These are phyloP conservation scores for Tricholauxania praeusta DNA, from an alignment of 2,888 invertebrate species.

Conservation along the genomic window DNA sequence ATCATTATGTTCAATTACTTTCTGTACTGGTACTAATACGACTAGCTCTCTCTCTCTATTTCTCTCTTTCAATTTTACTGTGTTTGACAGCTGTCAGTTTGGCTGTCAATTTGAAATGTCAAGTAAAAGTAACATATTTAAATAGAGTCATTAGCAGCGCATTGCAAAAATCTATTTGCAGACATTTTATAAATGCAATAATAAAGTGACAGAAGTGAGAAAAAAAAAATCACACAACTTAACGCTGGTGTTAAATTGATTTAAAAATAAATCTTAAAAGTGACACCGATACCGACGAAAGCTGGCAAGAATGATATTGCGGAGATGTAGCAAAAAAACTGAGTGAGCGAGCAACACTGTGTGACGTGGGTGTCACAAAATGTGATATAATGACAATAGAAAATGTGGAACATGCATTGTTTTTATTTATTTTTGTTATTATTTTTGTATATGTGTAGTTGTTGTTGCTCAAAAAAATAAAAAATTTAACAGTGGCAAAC, in stretches of 20 bases:
- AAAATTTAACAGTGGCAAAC: too few relatives aligned
- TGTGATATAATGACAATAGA: slow-evolving; percentile 1
- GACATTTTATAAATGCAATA: too few relatives aligned
- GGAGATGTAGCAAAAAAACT: neutral
- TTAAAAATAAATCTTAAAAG: slow-evolving; percentile 6
- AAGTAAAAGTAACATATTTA: slow-evolving; percentile 1
- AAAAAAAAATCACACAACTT: neutral
- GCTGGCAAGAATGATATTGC: neutral
- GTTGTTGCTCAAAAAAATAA: neutral
- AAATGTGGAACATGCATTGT: neutral
- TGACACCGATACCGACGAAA: neutral
- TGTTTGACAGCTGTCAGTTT: neutral
- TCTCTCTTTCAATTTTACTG: neutral
- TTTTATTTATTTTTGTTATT: neutral
- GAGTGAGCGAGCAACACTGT: neutral
- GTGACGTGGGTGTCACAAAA: slow-evolving; percentile 7
- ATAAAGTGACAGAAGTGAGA: neutral
- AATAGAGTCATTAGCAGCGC: slow-evolving; percentile 23
- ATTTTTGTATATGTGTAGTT: neutral
- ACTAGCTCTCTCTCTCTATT: neutral
- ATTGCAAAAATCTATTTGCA: too few relatives aligned
- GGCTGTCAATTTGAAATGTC: slow-evolving; percentile 32
- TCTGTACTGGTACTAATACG: too few relatives aligned
- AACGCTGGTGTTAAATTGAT: slow-evolving; percentile 15
- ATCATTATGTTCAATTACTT: neutral